Base-by-base conservation (phyloP, 2,113 vertebrate species). In the Hystrix cristata region DNA sequence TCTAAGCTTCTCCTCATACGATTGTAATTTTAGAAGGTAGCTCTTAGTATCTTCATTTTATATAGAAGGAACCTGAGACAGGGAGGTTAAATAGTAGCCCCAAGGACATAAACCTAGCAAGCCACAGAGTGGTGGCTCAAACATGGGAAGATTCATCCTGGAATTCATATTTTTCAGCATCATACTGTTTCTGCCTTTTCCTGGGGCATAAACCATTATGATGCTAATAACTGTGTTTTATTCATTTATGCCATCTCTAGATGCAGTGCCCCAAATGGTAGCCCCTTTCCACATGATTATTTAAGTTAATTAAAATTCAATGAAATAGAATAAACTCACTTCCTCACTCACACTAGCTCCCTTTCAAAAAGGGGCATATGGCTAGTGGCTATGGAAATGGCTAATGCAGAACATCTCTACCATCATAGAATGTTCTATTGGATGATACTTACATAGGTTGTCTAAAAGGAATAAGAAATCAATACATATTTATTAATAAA, bases 281-380 rank as follows among this genome's bases (percentile, higher is more conserved):
- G 2, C 51, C 72, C 86, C 3, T 57, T 86, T 18, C 9, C 12
- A 78, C 25, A 15, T 53, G 79, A 65, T 15, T 29, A 72, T 78
- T 89, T 65, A 91, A 91, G 67, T 57, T 48, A 48, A 85, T 65
- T 87, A 80, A 94, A 67, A 89, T 80, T 67, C 18, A 95, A 34
- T 51, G 34, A 89, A 83, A 55, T 51, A 31, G 62, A 84, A 95
- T 31, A 43, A 9, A 31, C 16, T 84, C 31, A 59, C 13, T 25
- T 91, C 16, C 23, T 96, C 13, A 79, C 19, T 69, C 31, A 81
- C 8, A 69, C 29, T 82, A 69, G 53, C 19, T 31, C 76, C 19
- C 55, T 88, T 93, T 67, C 48, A 55, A 78, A 90, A 90, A 93
- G 64, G 3, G 12, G 79, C 5, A 29, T 7, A 55, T 8, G 53